Base-by-base conservation (phyloP, 2,888 invertebrate genomes). In the Parnassius apollo region DNA sequence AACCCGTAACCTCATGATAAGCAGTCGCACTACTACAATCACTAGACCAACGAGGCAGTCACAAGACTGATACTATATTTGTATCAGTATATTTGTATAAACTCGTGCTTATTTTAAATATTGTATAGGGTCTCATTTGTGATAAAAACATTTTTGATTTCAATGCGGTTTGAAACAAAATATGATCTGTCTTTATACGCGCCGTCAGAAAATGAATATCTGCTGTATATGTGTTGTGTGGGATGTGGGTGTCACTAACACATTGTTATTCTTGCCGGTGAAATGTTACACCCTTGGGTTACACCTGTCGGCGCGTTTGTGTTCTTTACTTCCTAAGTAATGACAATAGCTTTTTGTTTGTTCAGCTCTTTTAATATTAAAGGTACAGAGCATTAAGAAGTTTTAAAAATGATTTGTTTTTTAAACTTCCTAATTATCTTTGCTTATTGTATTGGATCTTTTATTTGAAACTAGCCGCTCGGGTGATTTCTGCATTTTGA, bases 261-360 rank as follows among this genome's bases (percentile, higher is more conserved):
- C 44, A 49, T 49, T 54, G 44, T 49, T 57, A 61, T 56, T 22
- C 25, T 35, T 49, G 44, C 54, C 11, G 50, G 62, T 54, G 50
- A 58, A 54, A 58, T 25, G 48, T n/a, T 58, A 48, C 62, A 62
- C 58, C 58, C 54, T 53, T 35, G 42, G 18, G 22, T 35, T 35
- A 35, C 62, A 62, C 58, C 62, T 58, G 57, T 35, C 42, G 18
- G 22, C 49, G 50, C 10, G 49, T 53, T 58, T 54, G 48, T 54
- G 25, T 58, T 50, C 46, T 42, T 58, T 42, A 57, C 48, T 49
- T 59, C 58, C 54, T 35, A 44, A 49, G 35, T 44, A 61, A 60
- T 54, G 60, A 54, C 45, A 46, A 51, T 44, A 7, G 12, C n/a
- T 59, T 45, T 11, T 52, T 8, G 42, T 44, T 49, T 42, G 42